Conservation (phyloP, 2,113 vertebrate species). For the Cyanoderma ruficeps region DNA sequence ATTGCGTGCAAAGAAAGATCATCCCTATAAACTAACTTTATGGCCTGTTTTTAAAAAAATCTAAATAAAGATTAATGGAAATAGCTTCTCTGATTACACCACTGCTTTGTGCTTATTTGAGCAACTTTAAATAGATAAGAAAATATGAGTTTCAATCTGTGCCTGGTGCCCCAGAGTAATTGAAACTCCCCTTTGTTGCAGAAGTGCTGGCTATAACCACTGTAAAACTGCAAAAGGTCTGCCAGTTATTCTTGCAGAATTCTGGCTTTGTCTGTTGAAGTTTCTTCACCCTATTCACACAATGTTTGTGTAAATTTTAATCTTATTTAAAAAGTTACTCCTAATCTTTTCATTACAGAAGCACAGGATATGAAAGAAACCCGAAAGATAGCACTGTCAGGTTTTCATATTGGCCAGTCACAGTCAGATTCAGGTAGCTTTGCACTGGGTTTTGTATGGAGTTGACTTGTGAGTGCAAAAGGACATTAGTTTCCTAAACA, state of each 20-base stretch:
- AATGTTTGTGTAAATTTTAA: background rate
- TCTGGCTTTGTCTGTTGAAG: conserved; percentile 5
- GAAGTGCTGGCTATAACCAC: conserved; percentile 40
- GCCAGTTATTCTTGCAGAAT: conserved; percentile 6
- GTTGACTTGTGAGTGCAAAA: background rate
- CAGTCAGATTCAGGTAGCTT: background rate
- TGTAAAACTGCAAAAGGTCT: background rate
- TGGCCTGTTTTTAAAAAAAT: background rate
- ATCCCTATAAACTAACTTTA: conserved; percentile 23
- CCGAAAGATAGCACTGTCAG: background rate
- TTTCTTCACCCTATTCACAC: background rate
- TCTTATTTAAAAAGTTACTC: background rate
- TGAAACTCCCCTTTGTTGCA: conserved; percentile 63
- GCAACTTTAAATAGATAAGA: conserved; percentile 66
- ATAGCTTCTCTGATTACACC: conserved; percentile 49
- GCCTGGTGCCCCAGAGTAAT: conserved; percentile 61
- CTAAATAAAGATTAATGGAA: conserved; percentile 63
- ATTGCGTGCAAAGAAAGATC: background rate
- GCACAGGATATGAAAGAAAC: background rate
- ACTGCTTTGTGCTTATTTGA: conserved; percentile 62
- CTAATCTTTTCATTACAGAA: background rate
- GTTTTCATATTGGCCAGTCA: background rate
- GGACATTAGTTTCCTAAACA: background rate
- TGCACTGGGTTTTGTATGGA: background rate
- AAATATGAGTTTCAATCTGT: conserved; percentile 59